phyloP scores from a whole-genome alignment of 1,140 invertebrate genomes.

The Gerris buenoi region DNA sequence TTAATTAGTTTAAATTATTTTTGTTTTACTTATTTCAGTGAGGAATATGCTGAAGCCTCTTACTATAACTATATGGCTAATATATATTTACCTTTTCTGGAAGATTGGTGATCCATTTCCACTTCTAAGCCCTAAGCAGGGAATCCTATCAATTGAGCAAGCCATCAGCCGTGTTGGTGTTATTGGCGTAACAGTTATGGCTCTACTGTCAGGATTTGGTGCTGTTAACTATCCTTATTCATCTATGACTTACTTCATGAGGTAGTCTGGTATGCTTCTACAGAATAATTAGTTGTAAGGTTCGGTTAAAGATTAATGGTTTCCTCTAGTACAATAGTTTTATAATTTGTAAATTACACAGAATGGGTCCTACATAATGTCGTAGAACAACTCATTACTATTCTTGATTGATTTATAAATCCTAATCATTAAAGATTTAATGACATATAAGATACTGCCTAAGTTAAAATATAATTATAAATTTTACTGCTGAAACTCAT shows the following conservation, averaged over 20 bases:
- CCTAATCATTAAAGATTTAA: too few species aligned
- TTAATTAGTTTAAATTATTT: too few species aligned
- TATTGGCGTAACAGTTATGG: slow-evolving; percentile 99
- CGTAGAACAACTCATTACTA: too few species aligned
- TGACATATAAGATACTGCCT: too few species aligned
- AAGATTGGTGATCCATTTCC: slow-evolving; percentile 98
- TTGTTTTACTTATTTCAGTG: slow-evolving; percentile 3
- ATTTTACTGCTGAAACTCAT: too few species aligned
- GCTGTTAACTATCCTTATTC: slow-evolving; percentile 99
- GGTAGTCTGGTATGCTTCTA: slow-evolving; percentile 35
- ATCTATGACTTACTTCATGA: slow-evolving; percentile 96
- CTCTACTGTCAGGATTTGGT: slow-evolving; percentile 95
- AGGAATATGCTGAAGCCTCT: slow-evolving; percentile 56
- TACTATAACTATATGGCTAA: slow-evolving; percentile 71
- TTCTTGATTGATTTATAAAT: too few species aligned
- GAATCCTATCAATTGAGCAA: slow-evolving; percentile 87
- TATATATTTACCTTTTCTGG: slow-evolving; percentile 95
- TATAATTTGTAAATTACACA: too few species aligned
- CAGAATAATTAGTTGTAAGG: too few species aligned
- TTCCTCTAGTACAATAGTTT: too few species aligned
- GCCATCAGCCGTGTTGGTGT: slow-evolving; percentile 91
- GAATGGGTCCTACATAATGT: too few species aligned
- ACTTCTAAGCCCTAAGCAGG: slow-evolving; percentile 84
- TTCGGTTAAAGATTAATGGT: too few species aligned
- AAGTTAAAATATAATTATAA: too few species aligned